Conservation (phyloP, 2,888 invertebrate genomes). For the Melinopterus prodromus region DNA sequence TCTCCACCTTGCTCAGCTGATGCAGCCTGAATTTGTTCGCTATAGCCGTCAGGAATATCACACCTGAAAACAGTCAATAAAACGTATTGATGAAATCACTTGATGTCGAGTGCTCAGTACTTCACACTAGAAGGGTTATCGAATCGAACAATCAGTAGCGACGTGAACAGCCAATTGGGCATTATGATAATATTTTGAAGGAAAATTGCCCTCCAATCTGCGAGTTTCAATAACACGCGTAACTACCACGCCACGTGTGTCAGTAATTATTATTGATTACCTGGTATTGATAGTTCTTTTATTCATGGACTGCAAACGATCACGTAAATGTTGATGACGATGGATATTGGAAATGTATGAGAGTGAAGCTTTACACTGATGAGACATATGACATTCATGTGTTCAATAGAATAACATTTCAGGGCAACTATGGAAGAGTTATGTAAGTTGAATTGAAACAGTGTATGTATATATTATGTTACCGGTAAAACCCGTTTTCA, state of each 20-base stretch:
- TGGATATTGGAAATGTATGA: neutral
- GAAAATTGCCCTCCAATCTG: neutral
- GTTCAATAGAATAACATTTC: too few species aligned
- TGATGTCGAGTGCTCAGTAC: neutral
- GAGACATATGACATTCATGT: too few species aligned
- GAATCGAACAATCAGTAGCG: neutral
- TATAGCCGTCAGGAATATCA: constrained; percentile 86
- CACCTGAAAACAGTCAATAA: constrained; percentile 70
- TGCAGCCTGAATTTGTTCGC: constrained; percentile 93
- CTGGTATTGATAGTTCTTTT: neutral
- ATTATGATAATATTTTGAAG: neutral
- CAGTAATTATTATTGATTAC: constrained; percentile 4
- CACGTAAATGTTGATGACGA: neutral
- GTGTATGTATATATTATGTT: too few species aligned
- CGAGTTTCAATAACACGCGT: too few species aligned
- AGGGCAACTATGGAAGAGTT: too few species aligned
- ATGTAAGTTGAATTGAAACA: too few species aligned
- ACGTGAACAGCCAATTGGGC: neutral
- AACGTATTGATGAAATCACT: neutral
- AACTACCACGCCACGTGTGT: neutral
- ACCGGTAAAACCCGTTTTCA: too few species aligned
- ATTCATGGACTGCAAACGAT: too few species aligned
- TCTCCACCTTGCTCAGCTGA: constrained; percentile 91
- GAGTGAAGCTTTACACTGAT: neutral
- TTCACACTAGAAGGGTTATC: neutral